phyloP scores from a whole-genome alignment of 1,140 invertebrate genomes.

The Augochlora pura region DNA sequence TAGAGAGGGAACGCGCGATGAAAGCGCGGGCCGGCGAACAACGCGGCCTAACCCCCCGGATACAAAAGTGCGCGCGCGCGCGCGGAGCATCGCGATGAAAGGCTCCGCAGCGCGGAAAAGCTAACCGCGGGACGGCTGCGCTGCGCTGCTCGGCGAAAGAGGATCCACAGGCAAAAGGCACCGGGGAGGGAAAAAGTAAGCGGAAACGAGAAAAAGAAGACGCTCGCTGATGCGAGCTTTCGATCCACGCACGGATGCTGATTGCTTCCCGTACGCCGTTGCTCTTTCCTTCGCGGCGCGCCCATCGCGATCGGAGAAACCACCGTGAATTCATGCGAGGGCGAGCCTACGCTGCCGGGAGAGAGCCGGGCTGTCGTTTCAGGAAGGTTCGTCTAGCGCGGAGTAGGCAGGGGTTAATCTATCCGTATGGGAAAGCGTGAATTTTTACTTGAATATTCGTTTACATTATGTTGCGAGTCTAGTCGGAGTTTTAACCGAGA shows the following conservation, averaged over 20 bases:
- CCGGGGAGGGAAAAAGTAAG: not conserved
- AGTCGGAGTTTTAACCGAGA: too few relatives aligned
- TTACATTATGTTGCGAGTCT: too few relatives aligned
- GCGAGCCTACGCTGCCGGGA: too few relatives aligned
- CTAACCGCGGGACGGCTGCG: not conserved
- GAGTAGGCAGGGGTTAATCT: too few relatives aligned
- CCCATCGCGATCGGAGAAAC: conserved; percentile 3
- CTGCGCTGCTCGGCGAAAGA: not conserved
- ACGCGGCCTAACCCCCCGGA: not conserved
- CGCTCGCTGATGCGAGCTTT: conserved; percentile 8
- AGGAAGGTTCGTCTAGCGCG: too few relatives aligned
- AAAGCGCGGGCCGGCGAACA: not conserved
- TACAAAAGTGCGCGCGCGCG: too few relatives aligned
- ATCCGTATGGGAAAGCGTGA: too few relatives aligned
- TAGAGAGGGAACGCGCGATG: not conserved
- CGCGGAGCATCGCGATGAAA: not conserved
- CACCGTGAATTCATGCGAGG: too few relatives aligned
- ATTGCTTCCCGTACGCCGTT: conserved; percentile 19
- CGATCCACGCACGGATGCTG: conserved; percentile 17
- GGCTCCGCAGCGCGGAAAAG: not conserved
- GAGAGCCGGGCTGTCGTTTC: too few relatives aligned
- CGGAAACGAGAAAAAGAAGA: not conserved
- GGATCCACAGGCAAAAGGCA: too few relatives aligned
- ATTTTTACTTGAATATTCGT: too few relatives aligned
- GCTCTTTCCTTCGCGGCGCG: conserved; percentile 1